phyloP scores from a whole-genome alignment of 2,113 vertebrate genomes.

The Ictalurus furcatus region DNA sequence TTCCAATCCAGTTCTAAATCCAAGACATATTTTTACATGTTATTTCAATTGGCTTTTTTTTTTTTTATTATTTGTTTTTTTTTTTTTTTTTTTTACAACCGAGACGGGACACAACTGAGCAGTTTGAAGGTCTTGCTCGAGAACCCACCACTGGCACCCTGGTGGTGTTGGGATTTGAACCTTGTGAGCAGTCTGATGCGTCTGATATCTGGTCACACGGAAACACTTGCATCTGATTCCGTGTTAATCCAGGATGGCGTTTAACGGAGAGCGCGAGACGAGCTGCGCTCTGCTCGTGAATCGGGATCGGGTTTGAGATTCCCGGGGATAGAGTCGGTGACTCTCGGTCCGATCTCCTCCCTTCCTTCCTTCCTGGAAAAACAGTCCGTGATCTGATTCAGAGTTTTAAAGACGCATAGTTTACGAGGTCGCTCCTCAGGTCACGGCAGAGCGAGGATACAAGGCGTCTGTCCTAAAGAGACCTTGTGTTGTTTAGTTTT shows the following conservation, averaged over 20 bases:
- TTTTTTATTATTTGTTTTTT: too few species aligned
- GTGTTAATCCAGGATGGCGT: too few species aligned
- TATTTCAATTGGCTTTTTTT: neutral
- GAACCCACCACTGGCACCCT: neutral
- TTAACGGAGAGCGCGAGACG: too few species aligned
- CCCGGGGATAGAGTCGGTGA: too few species aligned
- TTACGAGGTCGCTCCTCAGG: neutral
- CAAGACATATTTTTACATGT: neutral
- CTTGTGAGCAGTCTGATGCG: neutral
- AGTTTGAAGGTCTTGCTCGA: neutral
- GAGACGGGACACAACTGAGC: neutral
- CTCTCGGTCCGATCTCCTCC: too few species aligned
- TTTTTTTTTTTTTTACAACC: too few species aligned
- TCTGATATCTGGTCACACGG: neutral
- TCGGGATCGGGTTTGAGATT: too few species aligned
- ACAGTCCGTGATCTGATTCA: neutral
- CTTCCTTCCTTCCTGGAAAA: too few species aligned
- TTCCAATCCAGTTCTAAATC: neutral
- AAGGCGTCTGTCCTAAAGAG: neutral
- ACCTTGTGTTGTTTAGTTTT: neutral
- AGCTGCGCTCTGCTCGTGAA: too few species aligned
- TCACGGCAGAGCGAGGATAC: neutral
- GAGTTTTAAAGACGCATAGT: neutral
- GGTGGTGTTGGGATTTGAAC: neutral
- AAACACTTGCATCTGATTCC: neutral